Evolutionary conservation across 1,140 invertebrate species (phyloP), one percentile per base, ranked within the genome.

Genomic region (Octopus bimaculoides): DNA sequence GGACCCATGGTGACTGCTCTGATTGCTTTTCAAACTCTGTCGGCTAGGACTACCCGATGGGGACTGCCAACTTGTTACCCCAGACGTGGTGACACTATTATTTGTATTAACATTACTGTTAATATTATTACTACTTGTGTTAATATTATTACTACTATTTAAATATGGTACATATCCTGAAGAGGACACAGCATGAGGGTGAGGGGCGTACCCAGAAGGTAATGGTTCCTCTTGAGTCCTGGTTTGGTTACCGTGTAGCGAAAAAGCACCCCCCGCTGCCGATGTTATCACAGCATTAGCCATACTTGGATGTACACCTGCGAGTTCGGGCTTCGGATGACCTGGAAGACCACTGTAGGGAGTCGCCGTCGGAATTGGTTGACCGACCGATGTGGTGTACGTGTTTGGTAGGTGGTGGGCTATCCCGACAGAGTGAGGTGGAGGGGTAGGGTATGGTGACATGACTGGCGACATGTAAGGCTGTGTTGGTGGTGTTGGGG

Each of bases 371-470:
- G 55, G 77, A 52, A 69, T 66, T 5, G 77, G 55, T 41, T 53
- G 54, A 7, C 26, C 55, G 17, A 52, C 26, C 17, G 61, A 20
- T 26, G 56, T 78, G 17, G 77, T 78, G 20, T 52, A 56, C 9
- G 56, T 56, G 12, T 55, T 54, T 12, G 20, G 9, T 66, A 26
- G n/a, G n/a, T 82, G 83, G n/a, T 90, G 90, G 84, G 91, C 88
- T 83, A 88, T 81, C 75, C 83, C 81, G 77, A 87, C 84, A 20
- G 86, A 83, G 78, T 85, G 87, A 69, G 87, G 79, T 10, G 82
- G 76, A 12, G 80, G 76, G 54, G 61, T 71, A 52, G 8, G 78
- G 52, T 54, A 71, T 53, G 17, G 66, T 41, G 41, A 78, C 53
- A 73, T 78, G 41, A 69, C 61, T 53, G 66, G 66, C 41, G 8